A percentile compares a stretch with the other conserved stretches of the same genome.
phyloP scores from a whole-genome alignment of 1,140 invertebrate genomes.

The Brachionus calyciflorus region DNA sequence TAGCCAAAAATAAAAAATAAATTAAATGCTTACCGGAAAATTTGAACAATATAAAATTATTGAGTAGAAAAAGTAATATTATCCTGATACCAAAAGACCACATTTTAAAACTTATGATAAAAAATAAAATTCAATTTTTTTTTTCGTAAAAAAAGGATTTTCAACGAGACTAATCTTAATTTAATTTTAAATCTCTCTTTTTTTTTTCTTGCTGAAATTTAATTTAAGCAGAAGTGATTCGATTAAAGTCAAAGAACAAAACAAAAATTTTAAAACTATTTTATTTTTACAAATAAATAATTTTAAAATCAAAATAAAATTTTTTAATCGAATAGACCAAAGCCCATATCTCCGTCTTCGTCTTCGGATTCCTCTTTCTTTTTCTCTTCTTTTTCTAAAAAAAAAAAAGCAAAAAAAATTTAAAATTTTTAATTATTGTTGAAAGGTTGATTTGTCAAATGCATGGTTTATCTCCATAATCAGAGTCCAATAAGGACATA shows the following conservation, averaged over 20 bases:
- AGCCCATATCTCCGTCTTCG: conserved; percentile 57
- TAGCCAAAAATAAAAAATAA: too few relatives aligned
- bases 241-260: background rate
- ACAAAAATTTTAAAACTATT: conserved; percentile 17
- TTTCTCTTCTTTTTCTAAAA: conserved; percentile 56
- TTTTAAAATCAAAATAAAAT: conserved; percentile 26
- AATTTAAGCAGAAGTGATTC: too few relatives aligned
- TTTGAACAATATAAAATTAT: too few relatives aligned
- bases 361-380: conserved; percentile 58
- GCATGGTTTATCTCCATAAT: conserved; percentile 43
- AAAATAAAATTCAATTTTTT: too few relatives aligned
- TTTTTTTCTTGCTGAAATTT: too few relatives aligned
- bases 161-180: too few relatives aligned
- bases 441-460: background rate
- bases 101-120: too few relatives aligned
- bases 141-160: too few relatives aligned
- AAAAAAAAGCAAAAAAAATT: conserved; percentile 40
- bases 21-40: too few relatives aligned
- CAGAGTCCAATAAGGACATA: background rate
- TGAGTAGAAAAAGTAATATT: too few relatives aligned
- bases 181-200: too few relatives aligned
- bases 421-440: background rate
- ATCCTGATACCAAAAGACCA: too few relatives aligned
- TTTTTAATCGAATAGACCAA: conserved; percentile 54
- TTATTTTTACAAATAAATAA: conserved; percentile 27